Conservation (phyloP, 2,888 invertebrate species). For the Drosophila pullipes region DNA sequence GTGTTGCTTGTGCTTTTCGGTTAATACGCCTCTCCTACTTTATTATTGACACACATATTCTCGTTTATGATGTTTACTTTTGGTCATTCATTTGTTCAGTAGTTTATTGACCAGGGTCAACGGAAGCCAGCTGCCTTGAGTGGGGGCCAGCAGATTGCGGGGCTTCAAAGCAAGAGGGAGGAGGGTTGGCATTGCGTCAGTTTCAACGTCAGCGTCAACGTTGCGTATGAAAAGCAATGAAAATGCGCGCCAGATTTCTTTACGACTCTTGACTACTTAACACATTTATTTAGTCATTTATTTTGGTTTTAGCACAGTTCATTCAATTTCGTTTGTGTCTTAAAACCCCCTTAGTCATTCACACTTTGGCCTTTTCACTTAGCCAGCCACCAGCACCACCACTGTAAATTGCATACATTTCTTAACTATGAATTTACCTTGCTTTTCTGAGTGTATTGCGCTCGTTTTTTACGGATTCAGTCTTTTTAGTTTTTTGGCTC, state of each 20-base stretch:
- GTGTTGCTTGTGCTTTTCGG: slow-evolving; percentile 23
- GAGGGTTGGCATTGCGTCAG: slow-evolving; percentile 30
- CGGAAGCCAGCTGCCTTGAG: slow-evolving; percentile 62
- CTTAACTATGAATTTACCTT: slow-evolving; percentile 17
- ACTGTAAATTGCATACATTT: slow-evolving; percentile 26
- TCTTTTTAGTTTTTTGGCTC: slow-evolving; percentile 42
- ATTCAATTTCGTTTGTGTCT: slow-evolving; percentile 23
- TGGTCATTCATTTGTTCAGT: slow-evolving; percentile 36
- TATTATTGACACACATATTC: slow-evolving; percentile 58
- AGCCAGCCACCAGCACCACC: slow-evolving; percentile 8
- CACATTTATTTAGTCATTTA: slow-evolving; percentile 55
- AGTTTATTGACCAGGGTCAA: slow-evolving; percentile 75
- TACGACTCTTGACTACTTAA: slow-evolving; percentile 57
- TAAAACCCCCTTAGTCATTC: slow-evolving; percentile 15
- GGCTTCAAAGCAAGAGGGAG: not conserved
- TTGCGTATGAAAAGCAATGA: slow-evolving; percentile 62
- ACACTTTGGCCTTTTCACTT: slow-evolving; percentile 38
- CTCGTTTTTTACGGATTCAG: not conserved
- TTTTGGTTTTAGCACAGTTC: slow-evolving; percentile 35
- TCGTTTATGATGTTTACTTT: slow-evolving; percentile 53
- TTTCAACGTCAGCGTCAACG: slow-evolving; percentile 55
- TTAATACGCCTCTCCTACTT: slow-evolving; percentile 22
- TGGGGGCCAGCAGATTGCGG: not conserved
- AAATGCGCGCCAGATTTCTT: slow-evolving; percentile 51
- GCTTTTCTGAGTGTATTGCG: slow-evolving; percentile 16